Evolutionary conservation across 2,797 vertebrate genomes (phyloP), one percentile per base, ranked within the genome.

Genomic region (Characodon lateralis): DNA sequence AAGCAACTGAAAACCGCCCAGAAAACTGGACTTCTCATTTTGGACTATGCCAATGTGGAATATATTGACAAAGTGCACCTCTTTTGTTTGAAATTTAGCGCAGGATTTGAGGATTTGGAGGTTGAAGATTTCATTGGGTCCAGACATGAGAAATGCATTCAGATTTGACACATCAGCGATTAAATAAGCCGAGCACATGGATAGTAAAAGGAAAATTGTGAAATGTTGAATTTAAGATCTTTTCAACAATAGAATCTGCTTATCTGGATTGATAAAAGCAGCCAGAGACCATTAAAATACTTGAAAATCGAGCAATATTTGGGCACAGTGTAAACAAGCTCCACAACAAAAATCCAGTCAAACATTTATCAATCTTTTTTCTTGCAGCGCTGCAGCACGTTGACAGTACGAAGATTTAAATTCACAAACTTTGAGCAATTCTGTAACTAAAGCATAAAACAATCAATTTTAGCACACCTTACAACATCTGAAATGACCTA

Each of bases 1-100:
- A 92, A 91, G 83, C 91, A 81, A 94, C 94, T 94, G 92, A 94
- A 94, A 93, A 95, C 92, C 92, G 91, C 89, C 81, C 87, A n/a
- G 83, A 91, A 88, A 93, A 88, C 83, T 84, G 72, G 81, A 76
- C 77, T 82, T 81, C 78, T 81, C 14, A 39, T 78, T 65, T 77
- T 72, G 82, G 61, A 20, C 71, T 68, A 78, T 79, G 77, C 69
- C 84, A 72, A 74, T 75, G 68, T 76, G 59, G 18, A 73, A 73
- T 69, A 78, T 3, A 63, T 63, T 63, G 73, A 74, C 50, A 71
- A 84, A 24, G 35, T 41, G 68, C 22, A 56, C 73, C 72, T 43
- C 31, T 24, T 69, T 16, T 79, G 14, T 26, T 68, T 51, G 9
- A 41, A 76, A 51, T 50, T 43, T 5, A 22, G 7, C 50, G 43